These are phyloP conservation scores for Rhagium mordax DNA, from an alignment of 2,888 invertebrate species.

Conservation along the genomic window DNA sequence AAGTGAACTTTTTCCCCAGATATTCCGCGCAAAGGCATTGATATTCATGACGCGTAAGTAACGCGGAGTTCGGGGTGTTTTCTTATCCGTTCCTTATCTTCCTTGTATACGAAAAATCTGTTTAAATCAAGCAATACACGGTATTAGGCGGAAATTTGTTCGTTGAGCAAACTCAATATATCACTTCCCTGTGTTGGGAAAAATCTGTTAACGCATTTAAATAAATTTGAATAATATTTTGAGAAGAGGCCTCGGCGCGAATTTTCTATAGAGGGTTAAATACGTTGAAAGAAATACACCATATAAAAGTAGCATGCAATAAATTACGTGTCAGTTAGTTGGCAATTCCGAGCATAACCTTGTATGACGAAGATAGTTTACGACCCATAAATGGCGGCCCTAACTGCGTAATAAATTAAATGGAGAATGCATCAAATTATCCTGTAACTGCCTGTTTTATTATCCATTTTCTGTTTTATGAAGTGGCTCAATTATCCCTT, in stretches of 20 bases:
- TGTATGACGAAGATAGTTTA: not conserved
- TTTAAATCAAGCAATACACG: not conserved
- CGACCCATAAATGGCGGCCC: not conserved
- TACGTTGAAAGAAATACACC: too few species aligned
- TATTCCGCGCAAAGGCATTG: not conserved
- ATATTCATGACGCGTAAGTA: constrained; percentile 15
- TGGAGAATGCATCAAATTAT: not conserved
- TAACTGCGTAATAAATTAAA: not conserved
- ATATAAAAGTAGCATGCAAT: too few species aligned
- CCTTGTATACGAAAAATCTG: constrained; percentile 3
- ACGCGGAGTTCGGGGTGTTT: not conserved
- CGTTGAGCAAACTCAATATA: not conserved
- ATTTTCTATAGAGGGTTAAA: too few species aligned
- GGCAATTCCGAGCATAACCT: not conserved
- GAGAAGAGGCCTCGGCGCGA: not conserved
- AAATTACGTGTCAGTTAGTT: not conserved
- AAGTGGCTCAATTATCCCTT: not conserved
- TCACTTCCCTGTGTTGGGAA: not conserved
- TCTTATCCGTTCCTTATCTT: constrained; percentile 1
- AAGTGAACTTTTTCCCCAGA: not conserved
- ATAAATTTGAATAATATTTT: not conserved
- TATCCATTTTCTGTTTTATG: not conserved
- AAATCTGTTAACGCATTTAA: not conserved
- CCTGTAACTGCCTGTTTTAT: not conserved
- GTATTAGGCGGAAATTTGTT: constrained; percentile 9